Conservation (phyloP, 1,140 invertebrate genomes). For the Zophobas atratus region DNA sequence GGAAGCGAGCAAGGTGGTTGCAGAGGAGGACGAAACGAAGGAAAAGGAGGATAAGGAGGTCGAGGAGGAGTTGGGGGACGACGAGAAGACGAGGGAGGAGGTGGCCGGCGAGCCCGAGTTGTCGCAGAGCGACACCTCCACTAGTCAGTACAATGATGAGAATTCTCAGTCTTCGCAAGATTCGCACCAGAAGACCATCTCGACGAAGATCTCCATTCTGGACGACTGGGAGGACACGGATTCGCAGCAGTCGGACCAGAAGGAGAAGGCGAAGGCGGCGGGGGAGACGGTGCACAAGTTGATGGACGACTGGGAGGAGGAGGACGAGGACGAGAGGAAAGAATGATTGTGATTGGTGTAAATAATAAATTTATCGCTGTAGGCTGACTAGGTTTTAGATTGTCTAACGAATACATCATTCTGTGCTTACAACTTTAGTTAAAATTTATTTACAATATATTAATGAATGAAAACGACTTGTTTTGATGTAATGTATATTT, state of each 20-base stretch:
- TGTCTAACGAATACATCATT: no score
- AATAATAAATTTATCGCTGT: no score
- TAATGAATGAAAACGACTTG: no score
- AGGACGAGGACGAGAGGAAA: constrained; percentile 63
- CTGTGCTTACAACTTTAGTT: no score
- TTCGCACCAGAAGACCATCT: constrained; percentile 20
- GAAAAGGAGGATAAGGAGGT: constrained; percentile 55
- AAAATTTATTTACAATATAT: no score
- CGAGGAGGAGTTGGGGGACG: constrained; percentile 71
- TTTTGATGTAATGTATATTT: constrained; percentile 49
- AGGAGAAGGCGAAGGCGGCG: constrained; percentile 48
- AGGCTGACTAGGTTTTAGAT: no score
- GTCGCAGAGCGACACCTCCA: constrained; percentile 8
- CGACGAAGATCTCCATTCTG: constrained; percentile 61
- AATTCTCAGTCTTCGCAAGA: constrained; percentile 49
- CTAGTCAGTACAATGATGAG: constrained; percentile 45
- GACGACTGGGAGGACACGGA: constrained; percentile 68
- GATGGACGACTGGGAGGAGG: constrained; percentile 68
- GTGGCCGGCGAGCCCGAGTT: constrained; percentile 68
- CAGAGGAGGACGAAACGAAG: constrained; percentile 70
- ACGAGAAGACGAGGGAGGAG: constrained; percentile 70
- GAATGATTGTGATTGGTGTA: constrained; percentile 2
- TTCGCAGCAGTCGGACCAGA: constrained; percentile 64
- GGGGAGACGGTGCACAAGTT: constrained; percentile 63
- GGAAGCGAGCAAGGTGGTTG: constrained; percentile 55